Evolutionary conservation across 2,113 vertebrate genomes (phyloP).

Genomic region (Aldabrachelys gigantea): DNA sequence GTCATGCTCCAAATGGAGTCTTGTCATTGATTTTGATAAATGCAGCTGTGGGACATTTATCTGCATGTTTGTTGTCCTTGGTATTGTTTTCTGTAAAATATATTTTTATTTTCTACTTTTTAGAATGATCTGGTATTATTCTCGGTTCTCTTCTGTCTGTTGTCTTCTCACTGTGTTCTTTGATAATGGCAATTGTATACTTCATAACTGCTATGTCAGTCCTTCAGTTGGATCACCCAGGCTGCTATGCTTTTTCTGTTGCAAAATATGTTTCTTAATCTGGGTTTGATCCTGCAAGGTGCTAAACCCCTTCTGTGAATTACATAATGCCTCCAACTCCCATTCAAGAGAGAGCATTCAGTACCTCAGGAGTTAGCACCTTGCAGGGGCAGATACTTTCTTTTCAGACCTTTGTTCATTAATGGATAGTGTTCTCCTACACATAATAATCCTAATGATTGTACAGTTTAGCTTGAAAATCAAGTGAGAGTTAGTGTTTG

Average conservation of each 20-base stretch:
- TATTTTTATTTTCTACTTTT: not conserved
- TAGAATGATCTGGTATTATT: not conserved
- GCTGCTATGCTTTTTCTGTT: not conserved
- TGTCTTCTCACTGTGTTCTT: not conserved
- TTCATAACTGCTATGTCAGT: not conserved
- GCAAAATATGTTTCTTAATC: not conserved
- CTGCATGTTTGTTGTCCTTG: not conserved
- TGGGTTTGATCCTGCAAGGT: not conserved
- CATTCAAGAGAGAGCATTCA: not conserved
- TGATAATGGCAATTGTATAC: not conserved
- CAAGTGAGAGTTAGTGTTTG: not conserved
- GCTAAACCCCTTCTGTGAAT: not conserved
- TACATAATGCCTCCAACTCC: not conserved
- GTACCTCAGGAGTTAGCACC: not conserved
- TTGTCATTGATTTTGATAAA: not conserved
- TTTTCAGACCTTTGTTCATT: rapidly evolving
- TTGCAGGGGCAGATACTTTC: not conserved
- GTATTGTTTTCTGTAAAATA: not conserved
- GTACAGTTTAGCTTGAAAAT: not conserved
- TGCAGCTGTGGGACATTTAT: not conserved
- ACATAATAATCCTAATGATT: not conserved
- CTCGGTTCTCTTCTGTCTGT: not conserved
- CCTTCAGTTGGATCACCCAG: not conserved
- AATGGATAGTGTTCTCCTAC: not conserved
- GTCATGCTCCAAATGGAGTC: not conserved